phyloP scores from a whole-genome alignment of 2,113 vertebrate species.

The Podilymbus podiceps region DNA sequence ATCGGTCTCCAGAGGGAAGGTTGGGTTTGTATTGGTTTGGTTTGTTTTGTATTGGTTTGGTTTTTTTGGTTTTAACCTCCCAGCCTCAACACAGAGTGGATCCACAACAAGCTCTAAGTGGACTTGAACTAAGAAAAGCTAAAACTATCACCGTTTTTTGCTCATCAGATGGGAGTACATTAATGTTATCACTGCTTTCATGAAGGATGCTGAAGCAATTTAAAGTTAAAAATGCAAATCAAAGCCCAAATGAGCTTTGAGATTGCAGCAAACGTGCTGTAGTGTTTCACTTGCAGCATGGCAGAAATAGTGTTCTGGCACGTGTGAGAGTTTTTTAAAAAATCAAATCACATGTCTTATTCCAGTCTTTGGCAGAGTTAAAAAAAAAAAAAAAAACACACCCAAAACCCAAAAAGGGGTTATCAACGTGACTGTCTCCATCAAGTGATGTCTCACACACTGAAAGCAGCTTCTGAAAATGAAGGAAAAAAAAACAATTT shows the following conservation, averaged over 20 bases:
- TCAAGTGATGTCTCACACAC: neutral
- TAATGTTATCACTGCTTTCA: neutral
- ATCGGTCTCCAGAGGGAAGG: neutral
- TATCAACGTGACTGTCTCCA: neutral
- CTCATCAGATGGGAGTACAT: neutral
- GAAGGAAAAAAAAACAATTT: neutral
- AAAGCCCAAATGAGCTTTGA: neutral
- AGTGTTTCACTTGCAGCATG: neutral
- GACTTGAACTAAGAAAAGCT: neutral
- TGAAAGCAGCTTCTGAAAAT: neutral
- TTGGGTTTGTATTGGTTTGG: neutral
- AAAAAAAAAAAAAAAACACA: neutral
- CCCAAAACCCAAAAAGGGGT: neutral
- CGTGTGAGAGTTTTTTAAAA: neutral
- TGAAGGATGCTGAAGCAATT: neutral
- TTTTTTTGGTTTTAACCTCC: neutral
- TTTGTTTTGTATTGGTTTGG: neutral
- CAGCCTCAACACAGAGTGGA: neutral
- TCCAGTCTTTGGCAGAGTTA: neutral
- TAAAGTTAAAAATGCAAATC: conserved; percentile 9
- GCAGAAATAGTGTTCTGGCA: neutral
- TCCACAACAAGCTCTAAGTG: neutral
- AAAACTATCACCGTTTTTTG: neutral
- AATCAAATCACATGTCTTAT: fast-evolving
- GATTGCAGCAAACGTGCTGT: neutral